Evolutionary conservation across 2,888 invertebrate genomes (phyloP).

Genomic region (Byasa hedistus): DNA sequence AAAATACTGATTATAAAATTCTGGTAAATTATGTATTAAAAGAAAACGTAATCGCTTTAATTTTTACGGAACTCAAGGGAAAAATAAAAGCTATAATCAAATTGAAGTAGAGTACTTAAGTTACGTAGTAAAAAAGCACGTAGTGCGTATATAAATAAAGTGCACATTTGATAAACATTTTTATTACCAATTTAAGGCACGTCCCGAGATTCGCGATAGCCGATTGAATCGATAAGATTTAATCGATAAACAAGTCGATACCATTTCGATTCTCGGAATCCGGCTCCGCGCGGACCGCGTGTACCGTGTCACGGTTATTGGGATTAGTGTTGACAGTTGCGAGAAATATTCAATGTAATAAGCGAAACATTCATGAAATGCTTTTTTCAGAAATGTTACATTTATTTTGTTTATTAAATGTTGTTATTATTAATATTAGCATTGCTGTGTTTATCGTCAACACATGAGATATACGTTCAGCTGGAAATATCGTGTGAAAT

Average conservation of each 20-base stretch:
- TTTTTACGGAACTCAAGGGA: too few relatives aligned
- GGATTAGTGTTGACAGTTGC: constrained; percentile 39
- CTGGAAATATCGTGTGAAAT: too few relatives aligned
- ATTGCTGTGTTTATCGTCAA: too few relatives aligned
- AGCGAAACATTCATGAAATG: constrained; percentile 10
- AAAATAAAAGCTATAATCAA: too few relatives aligned
- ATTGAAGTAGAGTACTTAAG: too few relatives aligned
- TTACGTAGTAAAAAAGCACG: not conserved
- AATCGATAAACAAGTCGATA: constrained; percentile 25
- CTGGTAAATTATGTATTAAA: too few relatives aligned
- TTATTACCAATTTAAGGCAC: constrained; percentile 1
- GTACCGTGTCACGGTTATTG: constrained; percentile 18
- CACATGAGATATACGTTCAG: too few relatives aligned
- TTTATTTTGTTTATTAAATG: too few relatives aligned
- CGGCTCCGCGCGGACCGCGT: constrained; percentile 4
- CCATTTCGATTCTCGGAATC: constrained; percentile 21
- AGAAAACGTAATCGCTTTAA: too few relatives aligned
- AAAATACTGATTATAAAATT: too few relatives aligned
- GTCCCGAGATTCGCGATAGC: constrained; percentile 22
- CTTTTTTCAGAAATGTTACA: too few relatives aligned
- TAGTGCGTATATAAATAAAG: not conserved
- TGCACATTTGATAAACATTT: not conserved
- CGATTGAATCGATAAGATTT: constrained; percentile 22
- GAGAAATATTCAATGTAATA: constrained; percentile 32
- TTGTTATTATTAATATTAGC: too few relatives aligned